These are phyloP conservation scores for Lathronympha strigana DNA, from an alignment of 2,888 invertebrate species.

Conservation along the genomic window DNA sequence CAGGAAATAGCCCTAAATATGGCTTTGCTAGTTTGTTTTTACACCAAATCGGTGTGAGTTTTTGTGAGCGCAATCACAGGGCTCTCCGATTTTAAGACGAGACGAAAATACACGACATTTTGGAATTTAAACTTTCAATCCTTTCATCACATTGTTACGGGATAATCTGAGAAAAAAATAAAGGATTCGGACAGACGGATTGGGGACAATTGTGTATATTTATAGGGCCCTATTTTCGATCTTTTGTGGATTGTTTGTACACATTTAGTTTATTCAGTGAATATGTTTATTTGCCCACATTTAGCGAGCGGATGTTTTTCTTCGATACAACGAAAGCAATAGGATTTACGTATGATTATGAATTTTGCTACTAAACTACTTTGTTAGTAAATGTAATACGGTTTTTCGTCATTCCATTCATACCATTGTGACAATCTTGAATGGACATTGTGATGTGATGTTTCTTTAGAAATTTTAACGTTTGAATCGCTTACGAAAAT, in stretches of 20 bases:
- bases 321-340: slow-evolving; percentile 57
- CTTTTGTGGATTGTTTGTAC: slow-evolving; percentile 72
- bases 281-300: slow-evolving; percentile 71
- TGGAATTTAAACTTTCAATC: slow-evolving; percentile 54
- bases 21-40: slow-evolving; percentile 64
- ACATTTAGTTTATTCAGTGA: slow-evolving; percentile 73
- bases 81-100: slow-evolving; percentile 45
- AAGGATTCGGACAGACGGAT: slow-evolving; percentile 58
- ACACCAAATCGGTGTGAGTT: slow-evolving; percentile 30
- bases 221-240: slow-evolving; percentile 61
- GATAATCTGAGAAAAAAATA: slow-evolving; percentile 56
- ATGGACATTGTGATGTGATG: slow-evolving; percentile 36
- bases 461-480: slow-evolving; percentile 30
- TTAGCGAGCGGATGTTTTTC: slow-evolving; percentile 75
- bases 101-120: slow-evolving; percentile 48
- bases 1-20: slow-evolving; percentile 68
- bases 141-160: slow-evolving; percentile 52
- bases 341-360: slow-evolving; percentile 44
- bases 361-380: slow-evolving; percentile 45
- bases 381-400: slow-evolving; percentile 46
- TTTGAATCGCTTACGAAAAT: slow-evolving; percentile 21
- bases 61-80: slow-evolving; percentile 39
- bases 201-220: slow-evolving; percentile 67
- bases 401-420: slow-evolving; percentile 29
- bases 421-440: slow-evolving; percentile 30